Evolutionary conservation across 2,888 invertebrate species (phyloP).

Genomic region (Diplazon laetatorius): DNA sequence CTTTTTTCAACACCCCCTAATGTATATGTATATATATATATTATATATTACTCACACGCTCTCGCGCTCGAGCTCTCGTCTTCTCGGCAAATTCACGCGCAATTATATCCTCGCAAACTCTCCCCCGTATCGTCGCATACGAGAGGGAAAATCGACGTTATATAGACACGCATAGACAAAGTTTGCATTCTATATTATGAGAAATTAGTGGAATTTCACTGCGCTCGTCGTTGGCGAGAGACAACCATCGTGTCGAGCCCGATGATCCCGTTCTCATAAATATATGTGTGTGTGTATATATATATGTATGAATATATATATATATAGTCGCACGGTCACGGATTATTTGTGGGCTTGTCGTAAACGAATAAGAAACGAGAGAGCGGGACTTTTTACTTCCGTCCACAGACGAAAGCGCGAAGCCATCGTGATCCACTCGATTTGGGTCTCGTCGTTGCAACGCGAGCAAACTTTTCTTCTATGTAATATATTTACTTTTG

Average conservation of each 20-base stretch:
- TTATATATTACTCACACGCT: too few relatives aligned
- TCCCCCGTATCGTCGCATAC: neutral
- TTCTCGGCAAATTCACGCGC: neutral
- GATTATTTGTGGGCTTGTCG: conserved; percentile 41
- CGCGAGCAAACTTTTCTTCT: too few relatives aligned
- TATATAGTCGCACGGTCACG: conserved; percentile 60
- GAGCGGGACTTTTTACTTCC: conserved; percentile 48
- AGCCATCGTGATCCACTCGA: neutral
- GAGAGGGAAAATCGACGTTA: conserved; percentile 51
- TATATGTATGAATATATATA: too few relatives aligned
- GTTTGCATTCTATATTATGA: conserved; percentile 26
- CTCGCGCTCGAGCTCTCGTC: too few relatives aligned
- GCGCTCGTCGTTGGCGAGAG: neutral
- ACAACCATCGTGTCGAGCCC: neutral
- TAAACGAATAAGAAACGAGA: conserved; percentile 50
- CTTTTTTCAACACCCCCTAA: too few relatives aligned
- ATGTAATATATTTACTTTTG: conserved; percentile 9
- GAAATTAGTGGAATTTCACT: conserved; percentile 42
- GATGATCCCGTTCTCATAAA: too few relatives aligned
- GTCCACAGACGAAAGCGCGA: conserved; percentile 60
- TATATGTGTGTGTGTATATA: too few relatives aligned
- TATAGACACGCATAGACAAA: conserved; percentile 5
- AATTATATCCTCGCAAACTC: conserved; percentile 15
- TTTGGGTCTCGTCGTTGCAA: conserved; percentile 14
- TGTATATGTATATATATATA: too few relatives aligned